A percentile compares a stretch with the other conserved stretches of the same genome.
These are phyloP conservation scores for Crenichthys baileyi DNA, from an alignment of 2,797 vertebrate genomes.

Conservation along the genomic window DNA sequence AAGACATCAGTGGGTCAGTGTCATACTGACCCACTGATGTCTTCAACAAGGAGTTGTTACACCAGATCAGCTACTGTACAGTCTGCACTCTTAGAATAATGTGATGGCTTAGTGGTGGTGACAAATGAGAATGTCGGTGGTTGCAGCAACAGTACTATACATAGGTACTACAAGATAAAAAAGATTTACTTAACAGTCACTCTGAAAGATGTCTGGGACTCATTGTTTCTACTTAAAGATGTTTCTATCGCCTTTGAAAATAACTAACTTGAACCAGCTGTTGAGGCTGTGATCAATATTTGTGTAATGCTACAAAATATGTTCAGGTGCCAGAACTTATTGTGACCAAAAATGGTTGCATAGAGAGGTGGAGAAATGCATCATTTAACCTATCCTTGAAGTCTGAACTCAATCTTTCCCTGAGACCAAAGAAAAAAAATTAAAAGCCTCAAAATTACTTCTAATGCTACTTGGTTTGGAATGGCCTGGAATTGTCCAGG, in stretches of 20 bases:
- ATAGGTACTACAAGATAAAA: constrained; percentile 45
- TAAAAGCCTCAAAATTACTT: neutral
- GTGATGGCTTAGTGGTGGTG: constrained; percentile 59
- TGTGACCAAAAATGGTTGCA: too few relatives aligned
- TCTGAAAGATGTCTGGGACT: constrained; percentile 14
- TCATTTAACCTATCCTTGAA: neutral
- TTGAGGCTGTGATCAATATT: neutral
- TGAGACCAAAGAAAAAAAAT: neutral
- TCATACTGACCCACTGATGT: constrained; percentile 11
- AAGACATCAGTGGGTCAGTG: constrained; percentile 36
- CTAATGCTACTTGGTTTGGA: neutral
- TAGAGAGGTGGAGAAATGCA: neutral
- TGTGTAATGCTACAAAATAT: neutral
- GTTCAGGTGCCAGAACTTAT: too few relatives aligned
- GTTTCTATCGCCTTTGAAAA: constrained; percentile 1
- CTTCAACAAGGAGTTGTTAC: constrained; percentile 20
- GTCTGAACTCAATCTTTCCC: neutral
- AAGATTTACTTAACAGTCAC: neutral
- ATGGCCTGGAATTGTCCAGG: neutral
- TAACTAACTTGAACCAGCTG: constrained; percentile 19
- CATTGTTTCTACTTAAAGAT: neutral
- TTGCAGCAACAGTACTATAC: constrained; percentile 48
- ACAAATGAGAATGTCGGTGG: constrained; percentile 51
- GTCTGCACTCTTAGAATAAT: constrained; percentile 50
- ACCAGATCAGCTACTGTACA: constrained; percentile 5